Evolutionary conservation across 2,797 vertebrate species (phyloP).

Genomic region (Hypotaenidia okinawae): DNA sequence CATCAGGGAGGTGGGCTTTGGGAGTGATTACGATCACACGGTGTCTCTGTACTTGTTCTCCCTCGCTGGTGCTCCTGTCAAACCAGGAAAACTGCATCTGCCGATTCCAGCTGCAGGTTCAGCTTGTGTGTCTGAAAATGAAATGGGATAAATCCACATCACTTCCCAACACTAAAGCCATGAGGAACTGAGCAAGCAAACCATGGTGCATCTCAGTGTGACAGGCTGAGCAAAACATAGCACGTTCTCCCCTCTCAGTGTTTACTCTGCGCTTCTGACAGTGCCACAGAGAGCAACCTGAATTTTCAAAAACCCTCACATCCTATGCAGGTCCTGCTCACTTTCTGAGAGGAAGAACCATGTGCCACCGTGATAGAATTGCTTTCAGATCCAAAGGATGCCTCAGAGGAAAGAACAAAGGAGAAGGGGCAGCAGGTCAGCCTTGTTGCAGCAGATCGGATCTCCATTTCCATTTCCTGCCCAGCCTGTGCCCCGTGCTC

Average conservation of each 20-base stretch:
- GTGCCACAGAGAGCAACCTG: background rate
- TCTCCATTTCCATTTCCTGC: background rate
- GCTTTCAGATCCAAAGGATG: conserved; percentile 53
- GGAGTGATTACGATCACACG: conserved; percentile 24
- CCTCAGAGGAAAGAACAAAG: background rate
- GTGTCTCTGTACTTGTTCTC: conserved; percentile 29
- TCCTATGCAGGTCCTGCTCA: conserved; percentile 14
- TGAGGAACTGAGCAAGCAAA: conserved; percentile 4
- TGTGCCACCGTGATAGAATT: background rate
- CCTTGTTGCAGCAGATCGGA: background rate
- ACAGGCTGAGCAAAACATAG: conserved; percentile 29
- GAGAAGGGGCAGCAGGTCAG: background rate
- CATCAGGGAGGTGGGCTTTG: background rate
- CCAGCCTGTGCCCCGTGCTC: accelerated
- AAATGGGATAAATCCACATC: conserved; percentile 27
- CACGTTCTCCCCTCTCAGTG: background rate
- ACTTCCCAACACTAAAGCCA: background rate
- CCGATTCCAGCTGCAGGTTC: background rate
- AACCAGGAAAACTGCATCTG: conserved; percentile 65
- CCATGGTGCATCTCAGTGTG: conserved; percentile 25
- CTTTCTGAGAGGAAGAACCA: background rate
- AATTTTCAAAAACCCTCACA: background rate
- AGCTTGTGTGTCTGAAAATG: conserved; percentile 50
- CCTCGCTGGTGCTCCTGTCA: conserved; percentile 64
- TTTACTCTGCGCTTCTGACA: background rate